Conservation (phyloP, 2,888 invertebrate species). For the Coelogynopora nodosa region DNA sequence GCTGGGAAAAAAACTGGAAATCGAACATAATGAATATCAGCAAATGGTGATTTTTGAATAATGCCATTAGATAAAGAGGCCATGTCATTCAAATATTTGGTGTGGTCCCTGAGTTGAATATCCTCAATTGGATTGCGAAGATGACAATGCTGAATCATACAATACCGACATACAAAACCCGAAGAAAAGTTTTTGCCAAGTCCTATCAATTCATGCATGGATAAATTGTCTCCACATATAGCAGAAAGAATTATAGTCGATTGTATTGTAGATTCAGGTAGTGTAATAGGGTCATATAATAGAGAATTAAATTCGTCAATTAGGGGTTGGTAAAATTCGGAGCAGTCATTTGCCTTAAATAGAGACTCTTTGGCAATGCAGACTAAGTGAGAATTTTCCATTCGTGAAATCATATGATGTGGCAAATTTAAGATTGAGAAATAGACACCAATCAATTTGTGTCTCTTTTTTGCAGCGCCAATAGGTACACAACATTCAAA, state of each 20-base stretch:
- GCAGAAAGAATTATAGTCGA: neutral
- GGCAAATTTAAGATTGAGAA: neutral
- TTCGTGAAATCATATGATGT: neutral
- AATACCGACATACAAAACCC: conserved; percentile 3
- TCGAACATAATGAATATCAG: neutral
- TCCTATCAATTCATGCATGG: neutral
- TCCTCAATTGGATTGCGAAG: neutral
- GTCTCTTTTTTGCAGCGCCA: neutral
- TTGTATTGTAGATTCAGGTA: neutral
- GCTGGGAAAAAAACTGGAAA: conserved; percentile 11
- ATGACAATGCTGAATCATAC: neutral
- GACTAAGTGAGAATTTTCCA: conserved; percentile 2
- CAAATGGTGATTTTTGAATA: neutral
- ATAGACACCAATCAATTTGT: conserved; percentile 1
- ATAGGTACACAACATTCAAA: neutral
- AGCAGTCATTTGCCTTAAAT: neutral
- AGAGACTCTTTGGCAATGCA: conserved; percentile 4
- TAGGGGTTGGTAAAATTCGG: neutral
- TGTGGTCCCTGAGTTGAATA: neutral
- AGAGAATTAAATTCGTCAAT: neutral
- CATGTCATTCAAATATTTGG: neutral
- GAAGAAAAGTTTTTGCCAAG: conserved; percentile 14
- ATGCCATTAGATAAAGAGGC: neutral
- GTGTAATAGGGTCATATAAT: neutral
- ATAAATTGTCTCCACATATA: conserved; percentile 24